Base-by-base conservation (phyloP, 2,797 vertebrate species). In the Limosa lapponica region DNA sequence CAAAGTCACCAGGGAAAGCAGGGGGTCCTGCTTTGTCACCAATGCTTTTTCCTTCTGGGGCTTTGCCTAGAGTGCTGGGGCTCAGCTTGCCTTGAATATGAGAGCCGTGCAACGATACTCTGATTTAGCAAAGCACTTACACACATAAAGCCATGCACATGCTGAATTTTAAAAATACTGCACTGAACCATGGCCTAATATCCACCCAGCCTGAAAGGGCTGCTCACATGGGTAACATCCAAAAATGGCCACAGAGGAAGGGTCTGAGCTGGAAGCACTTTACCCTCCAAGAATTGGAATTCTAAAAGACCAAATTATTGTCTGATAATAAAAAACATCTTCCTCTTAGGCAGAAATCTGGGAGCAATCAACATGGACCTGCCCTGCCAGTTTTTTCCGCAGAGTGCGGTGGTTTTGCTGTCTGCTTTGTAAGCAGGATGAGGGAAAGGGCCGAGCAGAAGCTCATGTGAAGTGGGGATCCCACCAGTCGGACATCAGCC, bases 401-500 rank as follows among this genome's bases (percentile, higher is more conserved):
- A 57, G 52, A 87, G 43, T 43, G 19, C 0, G 0, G 43, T 23
- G 11, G 15, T 66, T 82, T 80, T 85, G 25, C 55, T 82, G 13
- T 61, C 52, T 67, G 36, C 81, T 79, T 75, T 62, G 36, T 23
- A 81, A 66, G 62, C 25, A 89, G 74, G 41, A 43, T 52, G 37
- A 93, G 46, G n/a, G 37, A 54, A 79, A 55, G 34, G 24, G 44
- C 49, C 3, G 3, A 91, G 49, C 3, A 4, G 52, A 67, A 30
- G 22, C 36, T 94, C 34, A n/a, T 0, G 0, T 2, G 2, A 41
- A 80, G 15, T 1, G 5, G 7, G 6, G 13, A 27, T 74, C n/a
- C 32, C 46, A 78, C 15, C 34, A 24, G n/a, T 0, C 2, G 0
- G 27, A 27, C 1, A 0, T 43, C 72, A 90, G 37, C 49, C 32